Base-by-base conservation (phyloP, 2,797 vertebrate species). In the Iguana delicatissima region DNA sequence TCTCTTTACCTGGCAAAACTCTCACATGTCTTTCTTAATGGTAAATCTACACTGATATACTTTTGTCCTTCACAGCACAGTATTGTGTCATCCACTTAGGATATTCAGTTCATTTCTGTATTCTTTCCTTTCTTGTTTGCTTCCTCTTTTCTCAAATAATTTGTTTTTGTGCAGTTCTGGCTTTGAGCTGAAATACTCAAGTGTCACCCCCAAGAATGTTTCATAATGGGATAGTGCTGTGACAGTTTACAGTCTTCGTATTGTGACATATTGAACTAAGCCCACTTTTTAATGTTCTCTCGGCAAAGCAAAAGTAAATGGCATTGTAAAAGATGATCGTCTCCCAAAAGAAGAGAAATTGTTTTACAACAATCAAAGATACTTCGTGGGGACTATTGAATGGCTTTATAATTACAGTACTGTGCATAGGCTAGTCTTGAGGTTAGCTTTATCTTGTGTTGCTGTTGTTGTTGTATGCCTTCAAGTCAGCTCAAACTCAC, bases 101-200 rank as follows among this genome's bases (percentile, higher is more conserved):
- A 57, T 64, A 3, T 7, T 55, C 26, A 18, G 4, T 86, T 93
- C 72, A 67, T 80, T 80, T 91, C 62, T 87, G 57, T 77, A 20
- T 88, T 35, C 32, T 26, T 73, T 38, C 69, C 8, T 74, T 57
- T 73, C 22, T 18, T 55, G n/a, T 73, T 85, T 85, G 84, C 10
- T 32, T 55, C 50, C 22, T 73, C 0, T 35, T 55, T 55, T 85
- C 84, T 72, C 64, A 85, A 73, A 55, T 55, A 85, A 24, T 52
- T 85, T 32, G 59, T 73, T 74, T 94, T 1, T 1, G 1, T 55
- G 46, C 14, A 85, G 7, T 32, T 22, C 24, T 76, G 35, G 59
- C 24, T 12, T 84, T 82, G 87, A 26, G 2, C 29, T 57, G 7
- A 64, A 62, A 89, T 18, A 46, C 38, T 13, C 16, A 24, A 35